Evolutionary conservation across 2,888 invertebrate genomes (phyloP).

Genomic region (Parthenolecanium corni): DNA sequence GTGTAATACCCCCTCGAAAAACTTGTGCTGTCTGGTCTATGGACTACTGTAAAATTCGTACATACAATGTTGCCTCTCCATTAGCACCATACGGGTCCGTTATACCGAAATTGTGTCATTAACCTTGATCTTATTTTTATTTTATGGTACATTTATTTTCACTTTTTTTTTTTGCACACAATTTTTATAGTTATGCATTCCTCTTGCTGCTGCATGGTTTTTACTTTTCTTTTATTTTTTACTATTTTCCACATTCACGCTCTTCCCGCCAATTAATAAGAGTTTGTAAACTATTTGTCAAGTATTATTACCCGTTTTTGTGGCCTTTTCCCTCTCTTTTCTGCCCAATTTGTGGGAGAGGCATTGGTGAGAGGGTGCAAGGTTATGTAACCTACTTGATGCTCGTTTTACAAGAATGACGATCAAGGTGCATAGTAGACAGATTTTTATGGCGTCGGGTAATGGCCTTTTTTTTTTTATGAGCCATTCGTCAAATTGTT

Average conservation of each 20-base stretch:
- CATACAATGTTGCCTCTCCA: constrained; percentile 24
- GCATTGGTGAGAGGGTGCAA: no score
- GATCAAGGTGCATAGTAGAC: neutral
- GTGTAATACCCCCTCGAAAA: constrained; percentile 23
- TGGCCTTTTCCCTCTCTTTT: neutral
- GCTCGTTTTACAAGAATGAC: neutral
- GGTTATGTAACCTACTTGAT: no score
- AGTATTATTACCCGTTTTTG: constrained; percentile 10
- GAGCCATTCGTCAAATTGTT: constrained; percentile 25
- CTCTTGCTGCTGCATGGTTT: neutral
- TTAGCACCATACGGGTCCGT: constrained; percentile 10
- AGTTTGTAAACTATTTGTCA: constrained; percentile 23
- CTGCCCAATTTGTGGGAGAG: no score
- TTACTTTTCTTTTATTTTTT: neutral
- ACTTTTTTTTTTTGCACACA: neutral
- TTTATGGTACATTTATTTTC: neutral
- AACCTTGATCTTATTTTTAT: constrained; percentile 18
- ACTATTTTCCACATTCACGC: neutral
- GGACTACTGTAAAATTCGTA: constrained; percentile 13
- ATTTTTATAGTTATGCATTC: neutral
- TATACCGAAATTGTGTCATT: constrained; percentile 21
- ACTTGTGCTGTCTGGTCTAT: constrained; percentile 7
- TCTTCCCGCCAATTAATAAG: constrained; percentile 3
- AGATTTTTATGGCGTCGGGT: constrained; percentile 19
- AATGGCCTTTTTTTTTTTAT: constrained; percentile 20